Base-by-base conservation (phyloP, 2,888 invertebrate genomes). In the Branchipolynoe longqiensis region DNA sequence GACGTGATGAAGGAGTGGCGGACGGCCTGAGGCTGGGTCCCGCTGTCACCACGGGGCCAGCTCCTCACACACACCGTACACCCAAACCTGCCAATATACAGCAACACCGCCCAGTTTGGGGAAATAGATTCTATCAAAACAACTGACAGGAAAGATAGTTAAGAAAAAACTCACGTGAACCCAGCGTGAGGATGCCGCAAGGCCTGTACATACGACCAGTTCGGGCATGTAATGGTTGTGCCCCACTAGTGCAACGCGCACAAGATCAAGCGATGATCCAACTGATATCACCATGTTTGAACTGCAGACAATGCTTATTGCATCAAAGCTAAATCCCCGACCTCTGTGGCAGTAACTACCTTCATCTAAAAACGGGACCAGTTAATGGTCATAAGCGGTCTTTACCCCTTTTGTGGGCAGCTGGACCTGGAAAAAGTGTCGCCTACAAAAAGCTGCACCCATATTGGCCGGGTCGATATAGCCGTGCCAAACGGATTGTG, bases 271-370 rank as follows among this genome's bases (percentile, higher is more conserved):
- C n/a, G n/a, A n/a, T n/a, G n/a, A 62, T 62, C 62, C 25, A 31
- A 31, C 62, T 62, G 62, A 62, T 62, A 69, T 22, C 14, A n/a
- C 36, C 36, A 22, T 69, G 69, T 69, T 69, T 69, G 69, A 69
- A 69, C 69, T 69, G 69, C 12, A 4, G 38, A 18, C 38, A 33
- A 3, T 8, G 38, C 33, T 69, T 36, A 69, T 69, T 36, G 69
- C 36, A 69, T 69, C 69, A 69, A 69, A 69, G 69, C 38, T 69
- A 69, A 69, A 33, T 18, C 33, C 69, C 69, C 33, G 38, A 12
- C 33, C 22, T 38, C 69, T 12, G 38, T 69, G 14, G 69, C 36
- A 31, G 62, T 14, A 14, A 8, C 33, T 36, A 22, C 33, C 33
- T 36, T 36, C 33, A 69, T 36, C 14, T 38, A 69, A 12, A 18